Evolutionary conservation across 2,888 invertebrate species (phyloP).

Genomic region (Drosophila austrosaltans): DNA sequence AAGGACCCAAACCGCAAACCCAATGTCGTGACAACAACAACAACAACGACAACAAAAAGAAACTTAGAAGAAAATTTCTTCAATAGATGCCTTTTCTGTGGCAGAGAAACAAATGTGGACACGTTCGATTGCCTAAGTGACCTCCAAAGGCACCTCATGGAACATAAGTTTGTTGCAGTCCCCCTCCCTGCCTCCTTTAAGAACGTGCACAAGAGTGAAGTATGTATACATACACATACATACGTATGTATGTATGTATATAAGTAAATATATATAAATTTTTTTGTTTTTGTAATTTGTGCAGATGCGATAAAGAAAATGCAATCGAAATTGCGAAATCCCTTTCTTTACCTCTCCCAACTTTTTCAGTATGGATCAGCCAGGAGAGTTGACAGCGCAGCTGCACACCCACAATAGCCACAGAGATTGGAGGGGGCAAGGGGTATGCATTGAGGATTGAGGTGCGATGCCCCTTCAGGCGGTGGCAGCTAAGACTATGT

Average conservation of each 20-base stretch:
- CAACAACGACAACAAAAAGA: background rate
- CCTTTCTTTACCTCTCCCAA: conserved; percentile 33
- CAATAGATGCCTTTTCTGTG: conserved; percentile 23
- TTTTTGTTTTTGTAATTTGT: conserved; percentile 62
- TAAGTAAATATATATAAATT: conserved; percentile 15
- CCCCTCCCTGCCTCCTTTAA: conserved; percentile 18
- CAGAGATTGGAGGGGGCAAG: background rate
- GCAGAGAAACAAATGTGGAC: conserved; percentile 42
- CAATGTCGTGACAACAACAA: conserved; percentile 39
- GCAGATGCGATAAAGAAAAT: conserved; percentile 67
- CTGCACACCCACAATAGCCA: conserved; percentile 58
- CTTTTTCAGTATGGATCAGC: conserved; percentile 40
- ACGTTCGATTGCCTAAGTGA: conserved; percentile 56
- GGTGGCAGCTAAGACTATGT: conserved; percentile 23
- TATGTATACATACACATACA: background rate
- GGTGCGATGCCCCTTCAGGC: conserved; percentile 30
- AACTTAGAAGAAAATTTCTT: conserved; percentile 24
- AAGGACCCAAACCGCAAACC: background rate
- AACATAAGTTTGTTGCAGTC: conserved; percentile 18
- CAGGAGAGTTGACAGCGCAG: conserved; percentile 47
- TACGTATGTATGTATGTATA: too few species aligned
- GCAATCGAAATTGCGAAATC: conserved; percentile 51
- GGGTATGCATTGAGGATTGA: conserved; percentile 9
- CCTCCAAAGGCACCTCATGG: conserved; percentile 40
- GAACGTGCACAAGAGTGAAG: conserved; percentile 36